Evolutionary conservation across 2,113 vertebrate genomes (phyloP).

Genomic region (Hippocampus zosterae): DNA sequence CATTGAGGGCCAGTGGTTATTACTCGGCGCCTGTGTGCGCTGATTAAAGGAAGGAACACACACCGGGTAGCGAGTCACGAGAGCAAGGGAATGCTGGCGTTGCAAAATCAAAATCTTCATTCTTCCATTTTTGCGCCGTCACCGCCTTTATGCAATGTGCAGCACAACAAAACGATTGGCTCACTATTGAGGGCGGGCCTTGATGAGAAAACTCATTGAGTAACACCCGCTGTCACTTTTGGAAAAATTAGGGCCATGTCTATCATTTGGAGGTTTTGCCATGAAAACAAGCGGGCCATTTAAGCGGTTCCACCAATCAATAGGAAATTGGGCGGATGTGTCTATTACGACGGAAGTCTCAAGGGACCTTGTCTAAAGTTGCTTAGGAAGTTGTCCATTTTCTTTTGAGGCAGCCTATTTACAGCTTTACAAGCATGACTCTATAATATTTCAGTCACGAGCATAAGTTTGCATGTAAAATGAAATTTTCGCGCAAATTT

Average conservation of each 20-base stretch:
- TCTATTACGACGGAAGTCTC: too few species aligned
- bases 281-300: too few species aligned
- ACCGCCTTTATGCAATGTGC: not conserved
- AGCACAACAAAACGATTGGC: not conserved
- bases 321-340: too few species aligned
- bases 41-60: constrained; percentile 29
- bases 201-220: not conserved
- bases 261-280: not conserved
- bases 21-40: constrained; percentile 21
- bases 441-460: too few species aligned
- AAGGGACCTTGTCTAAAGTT: too few species aligned
- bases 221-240: not conserved
- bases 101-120: not conserved
- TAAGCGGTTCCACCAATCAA: too few species aligned
- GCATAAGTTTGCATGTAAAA: too few species aligned
- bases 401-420: too few species aligned
- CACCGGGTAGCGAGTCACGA: constrained; percentile 12
- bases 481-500: too few species aligned
- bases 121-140: not conserved
- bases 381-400: too few species aligned
- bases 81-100: constrained; percentile 1
- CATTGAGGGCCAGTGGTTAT: constrained; percentile 35
- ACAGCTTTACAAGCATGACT: too few species aligned
- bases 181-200: not conserved
- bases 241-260: not conserved